phyloP scores from a whole-genome alignment of 2,113 vertebrate species.

The Monopterus albus region DNA sequence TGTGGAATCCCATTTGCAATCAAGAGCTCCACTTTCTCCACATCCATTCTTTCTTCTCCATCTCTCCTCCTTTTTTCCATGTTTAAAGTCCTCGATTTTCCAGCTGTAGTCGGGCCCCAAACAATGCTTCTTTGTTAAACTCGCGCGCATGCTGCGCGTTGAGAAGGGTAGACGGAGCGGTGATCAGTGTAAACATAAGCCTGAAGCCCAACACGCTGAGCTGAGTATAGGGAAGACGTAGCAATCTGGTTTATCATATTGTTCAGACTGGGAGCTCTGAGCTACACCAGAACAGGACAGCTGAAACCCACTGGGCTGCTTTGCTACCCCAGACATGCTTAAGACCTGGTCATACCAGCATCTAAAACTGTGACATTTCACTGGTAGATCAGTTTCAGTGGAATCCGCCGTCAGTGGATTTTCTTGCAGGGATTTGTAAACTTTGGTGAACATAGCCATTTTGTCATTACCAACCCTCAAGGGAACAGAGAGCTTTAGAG shows the following conservation, averaged over 20 bases:
- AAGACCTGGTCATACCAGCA: neutral
- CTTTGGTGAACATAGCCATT: too few species aligned
- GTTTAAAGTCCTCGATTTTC: slow-evolving; percentile 55
- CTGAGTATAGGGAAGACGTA: neutral
- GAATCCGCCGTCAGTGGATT: too few species aligned
- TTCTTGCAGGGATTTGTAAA: too few species aligned
- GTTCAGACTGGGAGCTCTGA: neutral
- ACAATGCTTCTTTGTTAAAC: slow-evolving; percentile 68
- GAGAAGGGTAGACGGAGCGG: slow-evolving; percentile 30
- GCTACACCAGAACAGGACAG: neutral
- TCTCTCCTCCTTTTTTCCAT: slow-evolving; percentile 18
- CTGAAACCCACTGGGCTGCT: neutral
- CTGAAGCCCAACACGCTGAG: slow-evolving; percentile 2
- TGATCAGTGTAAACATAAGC: slow-evolving; percentile 45
- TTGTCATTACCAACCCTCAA: too few species aligned
- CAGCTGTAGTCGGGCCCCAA: slow-evolving; percentile 19
- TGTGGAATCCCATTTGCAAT: slow-evolving; percentile 67
- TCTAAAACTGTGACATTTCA: neutral
- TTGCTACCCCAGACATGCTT: neutral
- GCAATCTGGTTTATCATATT: neutral
- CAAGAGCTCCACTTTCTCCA: slow-evolving; percentile 41
- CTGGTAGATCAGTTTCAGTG: neutral
- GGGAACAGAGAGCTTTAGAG: too few species aligned
- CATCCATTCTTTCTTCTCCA: slow-evolving; percentile 7
- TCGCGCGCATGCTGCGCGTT: neutral